Evolutionary conservation across 2,888 invertebrate species (phyloP).

Genomic region (Campoletis raptor): DNA sequence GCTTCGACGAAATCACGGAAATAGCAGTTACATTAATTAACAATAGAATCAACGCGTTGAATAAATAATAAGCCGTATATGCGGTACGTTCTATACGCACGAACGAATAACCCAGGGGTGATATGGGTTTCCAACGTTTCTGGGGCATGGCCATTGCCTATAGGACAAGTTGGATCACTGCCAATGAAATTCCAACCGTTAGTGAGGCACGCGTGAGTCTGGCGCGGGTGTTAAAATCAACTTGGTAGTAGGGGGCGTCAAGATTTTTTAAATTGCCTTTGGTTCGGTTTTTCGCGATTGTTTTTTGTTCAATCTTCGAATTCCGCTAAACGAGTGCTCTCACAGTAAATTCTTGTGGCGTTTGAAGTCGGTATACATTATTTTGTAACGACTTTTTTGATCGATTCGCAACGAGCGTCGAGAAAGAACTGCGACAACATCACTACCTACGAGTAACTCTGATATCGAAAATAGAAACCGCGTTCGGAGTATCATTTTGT

Average conservation of each 20-base stretch:
- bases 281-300: not conserved
- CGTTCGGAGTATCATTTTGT: slow-evolving; percentile 54
- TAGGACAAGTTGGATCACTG: slow-evolving; percentile 72
- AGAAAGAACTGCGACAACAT: slow-evolving; percentile 47
- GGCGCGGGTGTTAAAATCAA: slow-evolving; percentile 44
- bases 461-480: slow-evolving; percentile 72
- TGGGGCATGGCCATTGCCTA: slow-evolving; percentile 66
- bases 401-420: slow-evolving; percentile 30
- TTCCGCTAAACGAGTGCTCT: not conserved
- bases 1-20: not conserved
- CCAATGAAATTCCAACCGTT: slow-evolving; percentile 76
- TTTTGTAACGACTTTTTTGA: slow-evolving; percentile 8
- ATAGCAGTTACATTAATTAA: not conserved
- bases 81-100: not conserved
- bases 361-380: not conserved
- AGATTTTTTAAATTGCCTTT: not conserved
- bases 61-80: not conserved
- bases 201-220: slow-evolving; percentile 35
- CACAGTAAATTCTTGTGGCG: not conserved
- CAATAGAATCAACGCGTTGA: not conserved
- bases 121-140: slow-evolving; percentile 71
- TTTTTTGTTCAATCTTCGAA: slow-evolving; percentile 12
- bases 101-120: slow-evolving; percentile 40
- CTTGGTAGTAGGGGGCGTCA: not conserved
- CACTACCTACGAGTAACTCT: slow-evolving; percentile 65